Percentiles rank a stretch among this genome's conserved stretches.
Evolutionary conservation across 2,888 invertebrate species (phyloP).

Genomic region (Pemphredon lugubris): DNA sequence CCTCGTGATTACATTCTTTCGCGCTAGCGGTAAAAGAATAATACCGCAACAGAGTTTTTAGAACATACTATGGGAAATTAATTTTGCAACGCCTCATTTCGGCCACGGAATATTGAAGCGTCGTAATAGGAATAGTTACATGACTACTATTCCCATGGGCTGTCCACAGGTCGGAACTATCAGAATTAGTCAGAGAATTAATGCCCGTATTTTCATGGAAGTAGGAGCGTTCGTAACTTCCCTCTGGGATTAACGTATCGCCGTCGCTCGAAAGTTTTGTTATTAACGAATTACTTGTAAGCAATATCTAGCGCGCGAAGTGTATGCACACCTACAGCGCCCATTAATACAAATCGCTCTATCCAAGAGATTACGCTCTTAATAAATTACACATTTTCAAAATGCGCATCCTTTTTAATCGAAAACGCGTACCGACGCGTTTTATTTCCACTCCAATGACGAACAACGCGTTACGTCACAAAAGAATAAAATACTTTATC

Average conservation of each 20-base stretch:
- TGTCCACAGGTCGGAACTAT: constrained; percentile 38
- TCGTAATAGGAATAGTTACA: constrained; percentile 9
- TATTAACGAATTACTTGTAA: constrained; percentile 31
- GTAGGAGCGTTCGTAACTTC: constrained; percentile 19
- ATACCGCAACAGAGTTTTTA: too few species aligned
- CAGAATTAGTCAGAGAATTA: constrained; percentile 47
- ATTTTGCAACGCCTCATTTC: neutral
- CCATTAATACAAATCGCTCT: too few species aligned
- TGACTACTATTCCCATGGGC: constrained; percentile 15
- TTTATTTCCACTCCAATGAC: too few species aligned
- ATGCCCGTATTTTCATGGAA: constrained; percentile 38
- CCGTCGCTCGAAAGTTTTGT: constrained; percentile 24
- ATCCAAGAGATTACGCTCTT: too few species aligned
- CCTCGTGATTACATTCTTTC: neutral
- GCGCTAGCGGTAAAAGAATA: too few species aligned
- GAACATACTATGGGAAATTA: too few species aligned
- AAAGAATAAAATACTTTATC: too few species aligned
- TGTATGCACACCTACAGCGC: constrained; percentile 8
- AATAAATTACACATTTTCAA: too few species aligned
- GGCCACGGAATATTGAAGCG: neutral
- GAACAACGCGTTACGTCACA: too few species aligned
- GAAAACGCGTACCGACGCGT: too few species aligned
- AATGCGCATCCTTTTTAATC: too few species aligned
- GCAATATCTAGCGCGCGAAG: constrained; percentile 12
- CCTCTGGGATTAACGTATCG: constrained; percentile 31